Evolutionary conservation across 2,797 vertebrate species (phyloP).

Genomic region (Hyperoplus immaculatus): DNA sequence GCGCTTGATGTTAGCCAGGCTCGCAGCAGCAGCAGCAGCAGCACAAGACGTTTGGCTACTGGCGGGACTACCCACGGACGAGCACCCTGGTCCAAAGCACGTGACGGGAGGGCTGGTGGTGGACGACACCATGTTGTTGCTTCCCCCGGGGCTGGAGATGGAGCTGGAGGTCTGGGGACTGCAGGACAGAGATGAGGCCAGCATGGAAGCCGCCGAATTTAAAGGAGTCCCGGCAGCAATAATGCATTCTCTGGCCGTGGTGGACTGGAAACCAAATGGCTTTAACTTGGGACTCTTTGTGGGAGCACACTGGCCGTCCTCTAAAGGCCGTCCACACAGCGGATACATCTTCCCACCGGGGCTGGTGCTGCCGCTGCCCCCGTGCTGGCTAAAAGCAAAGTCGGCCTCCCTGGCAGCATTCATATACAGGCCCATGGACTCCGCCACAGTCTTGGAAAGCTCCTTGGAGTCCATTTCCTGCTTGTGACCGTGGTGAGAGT

Average conservation of each 20-base stretch:
- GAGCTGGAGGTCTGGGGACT: slow-evolving; percentile 91
- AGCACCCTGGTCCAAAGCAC: slow-evolving; percentile 89
- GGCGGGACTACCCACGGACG: slow-evolving; percentile 89
- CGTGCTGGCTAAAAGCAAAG: slow-evolving; percentile 91
- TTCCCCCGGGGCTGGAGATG: slow-evolving; percentile 92
- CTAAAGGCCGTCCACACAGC: slow-evolving; percentile 87
- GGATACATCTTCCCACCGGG: slow-evolving; percentile 88
- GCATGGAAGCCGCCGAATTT: slow-evolving; percentile 85
- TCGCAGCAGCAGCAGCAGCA: slow-evolving; percentile 57
- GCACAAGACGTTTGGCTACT: slow-evolving; percentile 88
- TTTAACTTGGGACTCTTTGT: slow-evolving; percentile 84
- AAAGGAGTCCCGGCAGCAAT: slow-evolving; percentile 83
- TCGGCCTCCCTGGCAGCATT: slow-evolving; percentile 95
- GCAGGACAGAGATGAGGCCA: slow-evolving; percentile 88
- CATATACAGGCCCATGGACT: slow-evolving; percentile 99
- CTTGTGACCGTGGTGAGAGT: slow-evolving; percentile 86
- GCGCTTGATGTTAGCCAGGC: slow-evolving; percentile 88
- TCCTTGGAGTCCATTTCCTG: slow-evolving; percentile 96
- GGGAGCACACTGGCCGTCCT: slow-evolving; percentile 83
- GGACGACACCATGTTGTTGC: slow-evolving; percentile 94
- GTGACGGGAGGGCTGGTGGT: slow-evolving; percentile 89
- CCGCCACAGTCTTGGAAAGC: slow-evolving; percentile 96
- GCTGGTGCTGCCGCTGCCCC: slow-evolving; percentile 83
- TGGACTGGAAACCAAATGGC: slow-evolving; percentile 85
- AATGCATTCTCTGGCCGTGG: slow-evolving; percentile 84